Evolutionary conservation across 1,140 invertebrate genomes (phyloP).

Genomic region (Chrysopa pallens): DNA sequence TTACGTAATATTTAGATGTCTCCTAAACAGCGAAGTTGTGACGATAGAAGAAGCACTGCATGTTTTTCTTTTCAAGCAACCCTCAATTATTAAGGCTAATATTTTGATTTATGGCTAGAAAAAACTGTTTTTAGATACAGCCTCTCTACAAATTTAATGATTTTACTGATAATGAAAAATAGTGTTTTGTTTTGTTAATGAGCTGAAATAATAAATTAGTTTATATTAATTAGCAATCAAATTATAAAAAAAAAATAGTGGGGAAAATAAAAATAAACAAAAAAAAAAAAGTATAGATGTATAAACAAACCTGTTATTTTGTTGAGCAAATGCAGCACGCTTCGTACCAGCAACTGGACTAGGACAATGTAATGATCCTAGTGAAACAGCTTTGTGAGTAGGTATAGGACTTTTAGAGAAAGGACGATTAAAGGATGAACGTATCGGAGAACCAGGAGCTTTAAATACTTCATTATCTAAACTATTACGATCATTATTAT

Average conservation of each 20-base stretch:
- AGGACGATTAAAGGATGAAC: not conserved
- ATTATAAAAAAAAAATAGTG: not conserved
- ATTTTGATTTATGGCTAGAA: too few species aligned
- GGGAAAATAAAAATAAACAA: not conserved
- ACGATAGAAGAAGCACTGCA: too few species aligned
- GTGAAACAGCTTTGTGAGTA: conserved; percentile 9
- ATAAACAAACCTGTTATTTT: conserved; percentile 9
- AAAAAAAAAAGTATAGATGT: not conserved
- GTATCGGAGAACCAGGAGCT: conserved; percentile 8
- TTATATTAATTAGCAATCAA: not conserved
- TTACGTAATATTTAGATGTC: too few species aligned
- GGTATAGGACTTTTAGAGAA: conserved; percentile 1
- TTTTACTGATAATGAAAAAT: too few species aligned
- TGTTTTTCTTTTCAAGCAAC: too few species aligned
- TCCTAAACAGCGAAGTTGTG: too few species aligned
- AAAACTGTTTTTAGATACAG: too few species aligned
- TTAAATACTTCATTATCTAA: conserved; percentile 5
- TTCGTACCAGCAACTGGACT: conserved; percentile 6
- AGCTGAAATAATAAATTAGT: too few species aligned
- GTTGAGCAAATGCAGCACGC: conserved; percentile 7
- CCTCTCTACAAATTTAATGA: too few species aligned
- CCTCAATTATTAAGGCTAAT: too few species aligned
- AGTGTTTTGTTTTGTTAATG: too few species aligned
- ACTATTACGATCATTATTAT: conserved; percentile 3
- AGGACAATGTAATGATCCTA: conserved; percentile 9